Conservation (phyloP, 2,797 vertebrate genomes). For the Enteromius trimaculatus region DNA sequence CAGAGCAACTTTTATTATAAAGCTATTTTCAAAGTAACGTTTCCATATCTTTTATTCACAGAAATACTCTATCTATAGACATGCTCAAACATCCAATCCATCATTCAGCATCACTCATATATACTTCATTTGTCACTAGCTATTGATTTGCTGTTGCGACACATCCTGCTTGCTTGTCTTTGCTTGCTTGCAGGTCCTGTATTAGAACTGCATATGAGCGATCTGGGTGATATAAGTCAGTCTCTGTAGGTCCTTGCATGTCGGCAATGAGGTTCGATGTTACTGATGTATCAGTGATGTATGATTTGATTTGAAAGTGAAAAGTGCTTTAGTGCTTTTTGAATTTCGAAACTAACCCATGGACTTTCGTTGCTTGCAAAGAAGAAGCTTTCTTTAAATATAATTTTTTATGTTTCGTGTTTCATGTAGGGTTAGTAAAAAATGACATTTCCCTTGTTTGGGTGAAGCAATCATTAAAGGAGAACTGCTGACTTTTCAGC, state of each 20-base stretch:
- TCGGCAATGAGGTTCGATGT: neutral
- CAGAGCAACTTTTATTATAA: slow-evolving; percentile 16
- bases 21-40: slow-evolving; percentile 19
- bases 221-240: neutral
- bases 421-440: neutral
- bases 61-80: slow-evolving; percentile 7
- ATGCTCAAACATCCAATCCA: neutral
- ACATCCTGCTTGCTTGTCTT: neutral
- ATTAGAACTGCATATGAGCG: neutral
- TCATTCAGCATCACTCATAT: slow-evolving; percentile 33
- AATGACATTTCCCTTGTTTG: neutral
- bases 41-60: slow-evolving; percentile 20
- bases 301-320: neutral
- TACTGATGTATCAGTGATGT: neutral
- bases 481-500: neutral
- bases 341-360: neutral
- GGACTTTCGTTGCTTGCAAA: neutral
- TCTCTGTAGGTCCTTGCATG: neutral
- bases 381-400: neutral
- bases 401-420: neutral
- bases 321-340: neutral
- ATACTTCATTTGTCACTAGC: slow-evolving; percentile 35
- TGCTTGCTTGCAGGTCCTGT: slow-evolving; percentile 1
- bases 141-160: slow-evolving; percentile 27
- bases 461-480: neutral